Evolutionary conservation across 1,140 invertebrate genomes (phyloP).

Genomic region (Calliphora vicina): DNA sequence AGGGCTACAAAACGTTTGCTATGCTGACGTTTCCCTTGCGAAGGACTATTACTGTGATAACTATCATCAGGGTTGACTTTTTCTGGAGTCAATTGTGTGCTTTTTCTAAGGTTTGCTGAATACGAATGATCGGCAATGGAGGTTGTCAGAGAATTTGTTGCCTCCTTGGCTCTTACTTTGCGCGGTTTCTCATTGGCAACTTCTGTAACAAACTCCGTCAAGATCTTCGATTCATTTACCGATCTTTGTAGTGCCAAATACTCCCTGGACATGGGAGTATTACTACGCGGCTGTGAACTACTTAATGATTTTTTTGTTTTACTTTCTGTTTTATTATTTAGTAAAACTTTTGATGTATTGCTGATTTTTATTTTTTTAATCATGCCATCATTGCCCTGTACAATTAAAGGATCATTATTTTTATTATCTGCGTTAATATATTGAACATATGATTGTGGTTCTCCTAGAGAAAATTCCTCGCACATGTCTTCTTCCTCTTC

Average conservation of each 20-base stretch:
- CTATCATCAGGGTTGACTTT: background rate
- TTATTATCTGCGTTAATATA: background rate
- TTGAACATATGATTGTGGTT: background rate
- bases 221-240: slow-evolving; percentile 55
- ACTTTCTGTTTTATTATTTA: background rate
- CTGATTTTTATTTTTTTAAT: slow-evolving; percentile 22
- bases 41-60: background rate
- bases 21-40: slow-evolving; percentile 10
- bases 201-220: slow-evolving; percentile 53
- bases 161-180: slow-evolving; percentile 41
- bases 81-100: background rate
- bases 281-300: slow-evolving; percentile 29
- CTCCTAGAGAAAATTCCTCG: background rate
- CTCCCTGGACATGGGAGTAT: slow-evolving; percentile 38
- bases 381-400: background rate
- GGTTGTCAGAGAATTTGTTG: background rate
- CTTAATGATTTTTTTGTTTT: background rate
- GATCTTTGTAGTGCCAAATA: slow-evolving; percentile 52
- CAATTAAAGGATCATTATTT: background rate
- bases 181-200: slow-evolving; percentile 33
- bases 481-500: background rate
- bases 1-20: background rate
- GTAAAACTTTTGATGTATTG: background rate
- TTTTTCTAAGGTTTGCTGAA: background rate
- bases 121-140: slow-evolving; percentile 9